phyloP scores from a whole-genome alignment of 1,140 invertebrate genomes.

The Nylanderia fulva region DNA sequence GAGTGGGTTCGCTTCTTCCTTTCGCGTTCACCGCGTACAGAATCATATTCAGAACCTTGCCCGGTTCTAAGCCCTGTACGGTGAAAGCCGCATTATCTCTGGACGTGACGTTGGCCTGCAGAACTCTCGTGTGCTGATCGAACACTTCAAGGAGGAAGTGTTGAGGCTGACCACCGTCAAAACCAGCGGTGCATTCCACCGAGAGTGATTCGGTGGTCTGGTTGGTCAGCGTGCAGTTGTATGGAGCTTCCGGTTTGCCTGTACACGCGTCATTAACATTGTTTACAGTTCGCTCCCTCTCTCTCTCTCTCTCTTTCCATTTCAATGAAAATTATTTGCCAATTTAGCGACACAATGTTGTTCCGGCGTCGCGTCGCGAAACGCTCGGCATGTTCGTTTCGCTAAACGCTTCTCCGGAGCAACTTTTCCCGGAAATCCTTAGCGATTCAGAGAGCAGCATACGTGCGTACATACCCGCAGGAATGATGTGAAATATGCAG shows the following conservation, averaged over 20 bases:
- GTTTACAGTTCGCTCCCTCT: constrained; percentile 16
- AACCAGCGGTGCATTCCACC: constrained; percentile 92
- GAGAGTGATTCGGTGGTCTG: constrained; percentile 92
- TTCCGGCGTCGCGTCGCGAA: constrained; percentile 19
- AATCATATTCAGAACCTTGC: constrained; percentile 89
- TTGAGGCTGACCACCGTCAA: constrained; percentile 92
- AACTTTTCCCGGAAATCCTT: constrained; percentile 57
- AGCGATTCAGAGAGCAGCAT: constrained; percentile 23
- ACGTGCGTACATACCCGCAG: constrained; percentile 86
- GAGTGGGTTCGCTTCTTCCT: constrained; percentile 92
- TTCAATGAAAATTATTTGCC: constrained; percentile 48
- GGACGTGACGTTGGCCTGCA: constrained; percentile 90
- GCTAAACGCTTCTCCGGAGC: background rate
- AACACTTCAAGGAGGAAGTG: constrained; percentile 91
- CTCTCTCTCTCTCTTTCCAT: background rate
- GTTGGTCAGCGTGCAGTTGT: constrained; percentile 93
- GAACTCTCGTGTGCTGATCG: constrained; percentile 88
- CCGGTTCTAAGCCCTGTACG: constrained; percentile 90
- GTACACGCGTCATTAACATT: constrained; percentile 72
- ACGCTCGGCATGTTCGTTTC: constrained; percentile 9
- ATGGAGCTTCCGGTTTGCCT: constrained; percentile 92
- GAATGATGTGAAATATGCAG: constrained; percentile 90
- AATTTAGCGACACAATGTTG: constrained; percentile 40
- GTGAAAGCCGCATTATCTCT: constrained; percentile 89
- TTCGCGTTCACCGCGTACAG: constrained; percentile 94